Percentiles rank a stretch among this genome's conserved stretches.
These are phyloP conservation scores for Myoxocephalus aenaeus DNA, from an alignment of 2,797 vertebrate species.

Conservation along the genomic window DNA sequence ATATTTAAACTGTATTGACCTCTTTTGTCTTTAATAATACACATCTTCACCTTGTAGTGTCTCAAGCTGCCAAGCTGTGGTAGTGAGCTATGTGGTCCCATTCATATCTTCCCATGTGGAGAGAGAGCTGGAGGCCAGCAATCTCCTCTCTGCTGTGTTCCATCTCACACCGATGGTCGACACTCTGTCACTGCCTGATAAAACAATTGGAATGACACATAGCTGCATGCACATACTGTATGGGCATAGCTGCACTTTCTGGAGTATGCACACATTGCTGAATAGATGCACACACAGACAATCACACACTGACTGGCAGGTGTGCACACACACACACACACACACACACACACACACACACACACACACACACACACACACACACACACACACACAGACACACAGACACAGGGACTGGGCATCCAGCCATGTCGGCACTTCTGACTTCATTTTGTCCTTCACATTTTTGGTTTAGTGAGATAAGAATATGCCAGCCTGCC, in stretches of 20 bases:
- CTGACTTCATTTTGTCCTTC: slow-evolving; percentile 58
- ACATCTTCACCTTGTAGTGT: slow-evolving; percentile 19
- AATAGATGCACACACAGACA: neutral
- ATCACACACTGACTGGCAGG: slow-evolving; percentile 7
- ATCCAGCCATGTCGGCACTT: slow-evolving; percentile 33
- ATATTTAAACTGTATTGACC: slow-evolving; percentile 15
- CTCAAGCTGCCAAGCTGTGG: slow-evolving; percentile 35
- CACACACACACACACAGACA: neutral
- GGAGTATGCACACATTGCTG: slow-evolving; percentile 16
- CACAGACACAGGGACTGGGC: slow-evolving; percentile 12
- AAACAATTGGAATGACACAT: slow-evolving; percentile 63
- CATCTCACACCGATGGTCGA: slow-evolving; percentile 57
- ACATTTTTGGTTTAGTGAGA: slow-evolving; percentile 37
- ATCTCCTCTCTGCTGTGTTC: slow-evolving; percentile 53
- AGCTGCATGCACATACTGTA: slow-evolving; percentile 38
- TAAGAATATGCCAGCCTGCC: slow-evolving; percentile 24
- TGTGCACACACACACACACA: neutral
- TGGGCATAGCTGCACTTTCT: slow-evolving; percentile 33
- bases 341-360: neutral
- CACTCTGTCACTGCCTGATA: slow-evolving; percentile 71
- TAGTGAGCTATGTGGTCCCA: slow-evolving; percentile 33
- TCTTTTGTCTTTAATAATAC: slow-evolving; percentile 27
- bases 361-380: slow-evolving; percentile 3
- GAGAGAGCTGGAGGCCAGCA: slow-evolving; percentile 64
- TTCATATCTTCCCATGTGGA: slow-evolving; percentile 42